These are phyloP conservation scores for Siniperca undulata DNA, from an alignment of 2,797 vertebrate genomes.

Conservation along the genomic window DNA sequence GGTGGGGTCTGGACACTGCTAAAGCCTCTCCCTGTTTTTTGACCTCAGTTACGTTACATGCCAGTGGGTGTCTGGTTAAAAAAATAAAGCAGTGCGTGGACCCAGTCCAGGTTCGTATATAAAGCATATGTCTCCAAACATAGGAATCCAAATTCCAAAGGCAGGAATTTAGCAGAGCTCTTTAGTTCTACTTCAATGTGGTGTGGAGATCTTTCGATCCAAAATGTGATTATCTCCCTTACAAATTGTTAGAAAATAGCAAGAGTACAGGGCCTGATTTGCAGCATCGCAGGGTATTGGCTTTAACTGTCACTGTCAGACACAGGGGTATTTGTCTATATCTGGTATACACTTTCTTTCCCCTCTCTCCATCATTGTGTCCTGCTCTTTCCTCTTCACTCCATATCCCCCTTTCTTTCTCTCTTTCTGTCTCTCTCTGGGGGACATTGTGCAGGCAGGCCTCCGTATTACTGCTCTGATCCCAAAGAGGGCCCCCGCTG, in stretches of 20 bases:
- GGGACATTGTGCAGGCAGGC: constrained; percentile 50
- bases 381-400: constrained; percentile 49
- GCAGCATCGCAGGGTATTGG: constrained; percentile 32
- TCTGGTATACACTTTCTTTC: constrained; percentile 52
- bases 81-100: constrained; percentile 73
- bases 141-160: constrained; percentile 66
- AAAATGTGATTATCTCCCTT: constrained; percentile 65
- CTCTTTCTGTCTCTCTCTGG: constrained; percentile 44
- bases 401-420: constrained; percentile 42
- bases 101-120: constrained; percentile 60
- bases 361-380: constrained; percentile 58
- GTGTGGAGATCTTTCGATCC: constrained; percentile 41
- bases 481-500: constrained; percentile 49
- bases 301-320: constrained; percentile 56
- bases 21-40: constrained; percentile 56
- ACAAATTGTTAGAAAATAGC: constrained; percentile 62
- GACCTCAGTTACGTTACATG: constrained; percentile 67
- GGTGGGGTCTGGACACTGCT: constrained; percentile 51
- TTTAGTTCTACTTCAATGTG: constrained; percentile 53
- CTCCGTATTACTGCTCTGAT: constrained; percentile 49
- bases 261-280: constrained; percentile 30
- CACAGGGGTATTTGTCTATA: constrained; percentile 42
- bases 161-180: constrained; percentile 57
- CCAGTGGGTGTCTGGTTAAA: constrained; percentile 66
- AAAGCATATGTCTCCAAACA: constrained; percentile 71